Evolutionary conservation across 2,797 vertebrate genomes (phyloP).

Genomic region (Benthosema pterotum): DNA sequence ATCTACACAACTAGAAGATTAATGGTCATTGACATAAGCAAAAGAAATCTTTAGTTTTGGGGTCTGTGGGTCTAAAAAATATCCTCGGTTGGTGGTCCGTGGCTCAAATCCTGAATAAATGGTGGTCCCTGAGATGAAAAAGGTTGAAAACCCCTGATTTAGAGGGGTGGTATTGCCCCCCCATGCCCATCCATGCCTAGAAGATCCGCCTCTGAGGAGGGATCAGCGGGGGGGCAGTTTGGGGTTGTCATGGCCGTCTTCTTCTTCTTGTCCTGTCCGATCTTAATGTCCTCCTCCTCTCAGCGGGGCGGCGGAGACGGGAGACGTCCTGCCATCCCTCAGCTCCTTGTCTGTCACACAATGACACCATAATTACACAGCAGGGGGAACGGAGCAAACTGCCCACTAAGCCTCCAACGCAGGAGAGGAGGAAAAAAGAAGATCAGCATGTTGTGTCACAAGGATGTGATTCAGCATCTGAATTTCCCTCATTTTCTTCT

Average conservation of each 20-base stretch:
- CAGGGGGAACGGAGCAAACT: slow-evolving; percentile 52
- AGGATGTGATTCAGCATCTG: slow-evolving; percentile 52
- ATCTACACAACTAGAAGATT: too few relatives aligned
- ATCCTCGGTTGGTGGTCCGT: too few relatives aligned
- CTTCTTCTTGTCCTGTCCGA: too few relatives aligned
- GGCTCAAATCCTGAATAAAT: too few relatives aligned
- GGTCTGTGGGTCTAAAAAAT: too few relatives aligned
- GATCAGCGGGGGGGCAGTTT: not conserved
- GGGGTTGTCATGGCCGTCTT: not conserved
- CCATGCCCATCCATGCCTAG: too few relatives aligned
- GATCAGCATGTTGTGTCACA: slow-evolving; percentile 51
- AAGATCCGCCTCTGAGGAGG: too few relatives aligned
- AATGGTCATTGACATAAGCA: too few relatives aligned
- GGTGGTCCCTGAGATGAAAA: too few relatives aligned
- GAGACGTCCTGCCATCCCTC: slow-evolving; percentile 47
- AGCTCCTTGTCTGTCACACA: slow-evolving; percentile 52
- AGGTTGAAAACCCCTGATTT: too few relatives aligned
- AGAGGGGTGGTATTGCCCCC: too few relatives aligned
- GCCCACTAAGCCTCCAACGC: slow-evolving; percentile 54
- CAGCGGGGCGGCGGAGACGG: slow-evolving; percentile 28
- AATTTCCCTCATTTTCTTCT: slow-evolving; percentile 33
- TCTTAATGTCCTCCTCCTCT: slow-evolving; percentile 7
- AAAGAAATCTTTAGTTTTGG: too few relatives aligned
- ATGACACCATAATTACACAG: slow-evolving; percentile 70
- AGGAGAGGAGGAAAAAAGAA: slow-evolving; percentile 31